A percentile compares a stretch with the other conserved stretches of the same genome.
Conservation (phyloP, 2,888 invertebrate species). For the Nezara viridula region DNA sequence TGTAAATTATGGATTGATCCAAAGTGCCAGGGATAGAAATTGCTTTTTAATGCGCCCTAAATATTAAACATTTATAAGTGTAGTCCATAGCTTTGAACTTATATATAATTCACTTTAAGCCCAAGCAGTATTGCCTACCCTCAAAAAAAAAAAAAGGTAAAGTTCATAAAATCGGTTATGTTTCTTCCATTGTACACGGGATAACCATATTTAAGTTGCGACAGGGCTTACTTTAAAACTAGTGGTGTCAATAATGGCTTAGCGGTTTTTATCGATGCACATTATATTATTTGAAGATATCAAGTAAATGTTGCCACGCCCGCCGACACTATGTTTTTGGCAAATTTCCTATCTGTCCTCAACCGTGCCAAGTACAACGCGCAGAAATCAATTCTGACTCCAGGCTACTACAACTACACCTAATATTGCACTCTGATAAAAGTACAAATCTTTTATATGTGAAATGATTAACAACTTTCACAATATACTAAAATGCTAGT, state of each 20-base stretch:
- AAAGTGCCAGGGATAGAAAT: too few relatives aligned
- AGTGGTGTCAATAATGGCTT: not conserved
- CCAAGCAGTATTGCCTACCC: too few relatives aligned
- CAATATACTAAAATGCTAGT: too few relatives aligned
- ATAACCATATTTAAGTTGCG: not conserved
- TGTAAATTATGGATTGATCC: too few relatives aligned
- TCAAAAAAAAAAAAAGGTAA: too few relatives aligned
- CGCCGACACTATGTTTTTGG: not conserved
- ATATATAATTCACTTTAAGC: too few relatives aligned
- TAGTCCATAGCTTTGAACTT: too few relatives aligned
- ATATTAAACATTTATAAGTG: too few relatives aligned
- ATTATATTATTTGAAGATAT: not conserved
- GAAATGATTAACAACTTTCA: too few relatives aligned
- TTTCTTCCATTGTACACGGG: too few relatives aligned
- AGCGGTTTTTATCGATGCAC: not conserved
- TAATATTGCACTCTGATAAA: not conserved
- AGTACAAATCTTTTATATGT: not conserved
- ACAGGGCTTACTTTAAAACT: not conserved
- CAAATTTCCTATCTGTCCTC: constrained; percentile 20
- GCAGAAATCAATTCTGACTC: constrained; percentile 21
- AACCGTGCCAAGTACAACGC: constrained; percentile 18
- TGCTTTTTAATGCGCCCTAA: too few relatives aligned
- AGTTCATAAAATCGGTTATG: not conserved
- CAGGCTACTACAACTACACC: not conserved
- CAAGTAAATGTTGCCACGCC: not conserved